Evolutionary conservation across 2,113 vertebrate genomes (phyloP).

Genomic region (Cavia porcellus): DNA sequence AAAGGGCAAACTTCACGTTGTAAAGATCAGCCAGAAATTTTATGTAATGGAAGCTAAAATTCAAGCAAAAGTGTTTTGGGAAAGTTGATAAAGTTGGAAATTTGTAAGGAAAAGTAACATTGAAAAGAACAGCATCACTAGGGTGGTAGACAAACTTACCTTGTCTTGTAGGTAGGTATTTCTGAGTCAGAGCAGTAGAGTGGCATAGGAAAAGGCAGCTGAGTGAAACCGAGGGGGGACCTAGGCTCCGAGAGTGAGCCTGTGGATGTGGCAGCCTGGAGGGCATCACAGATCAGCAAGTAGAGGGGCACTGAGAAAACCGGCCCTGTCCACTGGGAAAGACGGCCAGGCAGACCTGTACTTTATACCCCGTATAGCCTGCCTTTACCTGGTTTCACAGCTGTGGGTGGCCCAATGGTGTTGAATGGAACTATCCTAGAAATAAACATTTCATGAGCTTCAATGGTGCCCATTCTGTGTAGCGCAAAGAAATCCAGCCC

Average conservation of each 20-base stretch:
- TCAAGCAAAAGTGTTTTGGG: background rate
- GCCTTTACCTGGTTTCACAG: background rate
- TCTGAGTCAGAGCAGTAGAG: background rate
- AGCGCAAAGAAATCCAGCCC: background rate
- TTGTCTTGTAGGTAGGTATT: background rate
- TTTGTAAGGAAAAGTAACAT: background rate
- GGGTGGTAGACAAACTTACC: background rate
- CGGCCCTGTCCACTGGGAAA: background rate
- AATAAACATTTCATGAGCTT: background rate
- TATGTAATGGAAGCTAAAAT: background rate
- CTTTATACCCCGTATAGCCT: background rate
- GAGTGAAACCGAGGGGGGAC: background rate
- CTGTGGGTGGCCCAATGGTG: background rate
- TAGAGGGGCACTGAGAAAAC: background rate
- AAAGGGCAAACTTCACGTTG: background rate
- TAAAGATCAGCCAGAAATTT: background rate
- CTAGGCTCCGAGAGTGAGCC: background rate
- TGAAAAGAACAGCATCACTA: background rate
- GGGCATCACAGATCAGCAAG: background rate
- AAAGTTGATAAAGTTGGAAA: background rate
- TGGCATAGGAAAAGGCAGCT: background rate
- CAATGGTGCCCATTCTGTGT: background rate
- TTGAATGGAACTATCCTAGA: background rate
- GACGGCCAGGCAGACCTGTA: background rate
- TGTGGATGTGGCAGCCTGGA: background rate